Conservation (phyloP, 1,140 invertebrate genomes). For the Apis laboriosa region DNA sequence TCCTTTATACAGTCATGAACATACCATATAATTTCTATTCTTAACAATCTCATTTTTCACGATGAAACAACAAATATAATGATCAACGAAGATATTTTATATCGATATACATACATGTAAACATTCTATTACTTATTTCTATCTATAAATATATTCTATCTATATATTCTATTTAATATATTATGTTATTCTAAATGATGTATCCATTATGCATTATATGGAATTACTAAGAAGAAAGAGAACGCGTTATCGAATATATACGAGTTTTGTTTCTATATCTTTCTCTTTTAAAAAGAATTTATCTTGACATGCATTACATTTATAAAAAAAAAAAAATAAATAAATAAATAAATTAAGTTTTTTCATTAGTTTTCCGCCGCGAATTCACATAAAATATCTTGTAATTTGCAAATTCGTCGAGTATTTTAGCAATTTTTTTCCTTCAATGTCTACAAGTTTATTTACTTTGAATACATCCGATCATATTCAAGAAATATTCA, state of each 20-base stretch:
- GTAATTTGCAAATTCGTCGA: conserved; percentile 67
- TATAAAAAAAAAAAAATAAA: neutral
- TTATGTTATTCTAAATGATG: neutral
- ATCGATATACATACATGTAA: neutral
- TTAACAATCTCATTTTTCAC: neutral
- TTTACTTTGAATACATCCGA: neutral
- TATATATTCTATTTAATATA: neutral
- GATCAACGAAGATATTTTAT: conserved; percentile 1
- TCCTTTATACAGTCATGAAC: neutral
- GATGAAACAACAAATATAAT: neutral
- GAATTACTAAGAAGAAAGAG: neutral
- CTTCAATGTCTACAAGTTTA: neutral
- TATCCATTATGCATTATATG: neutral
- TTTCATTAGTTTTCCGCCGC: conserved; percentile 67
- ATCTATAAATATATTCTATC: neutral
- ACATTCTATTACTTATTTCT: neutral
- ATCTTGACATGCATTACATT: neutral
- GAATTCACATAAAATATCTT: conserved; percentile 73
- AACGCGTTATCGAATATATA: neutral
- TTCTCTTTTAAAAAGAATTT: too few species aligned
- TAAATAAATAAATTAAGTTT: neutral
- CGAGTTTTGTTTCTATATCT: neutral
- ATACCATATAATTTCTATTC: neutral
- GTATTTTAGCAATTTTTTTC: conserved; percentile 26
- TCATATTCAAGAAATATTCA: too few species aligned